A percentile compares a stretch with the other conserved stretches of the same genome.
phyloP scores from a whole-genome alignment of 2,797 vertebrate genomes.

The Darevskia mixta region DNA sequence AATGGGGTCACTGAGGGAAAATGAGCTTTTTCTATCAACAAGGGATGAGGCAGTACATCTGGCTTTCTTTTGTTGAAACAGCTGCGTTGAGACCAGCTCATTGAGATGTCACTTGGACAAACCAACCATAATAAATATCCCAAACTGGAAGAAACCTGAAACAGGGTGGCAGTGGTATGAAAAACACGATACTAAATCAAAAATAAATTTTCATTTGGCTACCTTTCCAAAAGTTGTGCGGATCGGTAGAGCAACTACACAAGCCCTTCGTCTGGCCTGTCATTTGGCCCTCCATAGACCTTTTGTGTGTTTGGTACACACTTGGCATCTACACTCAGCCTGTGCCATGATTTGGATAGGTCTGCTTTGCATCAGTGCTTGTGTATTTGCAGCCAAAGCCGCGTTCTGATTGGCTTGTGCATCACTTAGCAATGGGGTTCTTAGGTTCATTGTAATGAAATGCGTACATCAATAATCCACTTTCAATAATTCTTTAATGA shows the following conservation, averaged over 20 bases:
- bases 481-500: slow-evolving; percentile 7
- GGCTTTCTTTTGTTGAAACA: background rate
- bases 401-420: background rate
- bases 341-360: background rate
- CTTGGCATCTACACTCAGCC: too few species aligned
- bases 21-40: background rate
- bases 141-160: slow-evolving; percentile 15
- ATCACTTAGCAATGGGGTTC: background rate
- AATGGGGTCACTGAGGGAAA: background rate
- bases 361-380: background rate
- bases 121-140: background rate
- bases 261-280: background rate
- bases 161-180: background rate
- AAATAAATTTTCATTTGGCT: background rate
- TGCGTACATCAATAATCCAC: background rate
- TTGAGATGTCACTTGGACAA: background rate
- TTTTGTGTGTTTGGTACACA: background rate
- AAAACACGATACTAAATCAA: background rate
- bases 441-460: background rate
- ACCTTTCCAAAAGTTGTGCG: background rate
- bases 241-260: background rate
- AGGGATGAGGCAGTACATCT: background rate
- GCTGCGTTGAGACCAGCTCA: background rate
- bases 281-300: background rate
- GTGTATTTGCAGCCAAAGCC: background rate